phyloP scores from a whole-genome alignment of 2,113 vertebrate species.

The Brevimyrus niger region DNA sequence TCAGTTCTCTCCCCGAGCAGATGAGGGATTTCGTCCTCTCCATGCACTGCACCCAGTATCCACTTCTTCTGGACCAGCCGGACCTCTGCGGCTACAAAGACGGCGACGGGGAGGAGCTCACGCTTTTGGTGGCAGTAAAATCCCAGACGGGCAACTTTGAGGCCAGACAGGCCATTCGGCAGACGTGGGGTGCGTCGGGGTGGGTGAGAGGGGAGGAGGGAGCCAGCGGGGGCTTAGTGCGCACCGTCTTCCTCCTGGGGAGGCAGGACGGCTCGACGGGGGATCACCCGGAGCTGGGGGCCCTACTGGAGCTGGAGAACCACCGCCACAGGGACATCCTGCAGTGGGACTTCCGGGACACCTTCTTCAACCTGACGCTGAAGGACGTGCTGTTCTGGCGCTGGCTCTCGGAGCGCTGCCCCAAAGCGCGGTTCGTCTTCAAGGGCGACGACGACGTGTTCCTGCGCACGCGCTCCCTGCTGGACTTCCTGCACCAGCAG shows the following conservation, averaged over 20 bases:
- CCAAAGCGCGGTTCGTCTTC: conserved; percentile 54
- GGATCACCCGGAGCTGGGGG: conserved; percentile 53
- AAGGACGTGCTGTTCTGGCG: conserved; percentile 68
- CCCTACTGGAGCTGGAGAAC: conserved; percentile 57
- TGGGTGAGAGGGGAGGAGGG: conserved; percentile 34
- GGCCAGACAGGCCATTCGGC: conserved; percentile 67
- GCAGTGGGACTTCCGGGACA: conserved; percentile 67
- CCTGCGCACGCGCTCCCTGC: conserved; percentile 54
- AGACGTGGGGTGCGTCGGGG: conserved; percentile 63
- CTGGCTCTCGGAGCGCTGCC: conserved; percentile 58
- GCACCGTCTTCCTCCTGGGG: conserved; percentile 61
- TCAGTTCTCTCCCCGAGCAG: conserved; percentile 51
- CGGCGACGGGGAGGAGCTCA: conserved; percentile 29
- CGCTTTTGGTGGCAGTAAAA: conserved; percentile 65
- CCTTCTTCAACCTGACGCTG: conserved; percentile 67
- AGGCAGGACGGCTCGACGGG: conserved; percentile 56
- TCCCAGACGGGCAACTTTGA: conserved; percentile 66
- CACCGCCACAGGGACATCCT: conserved; percentile 56
- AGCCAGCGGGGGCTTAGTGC: conserved; percentile 41
- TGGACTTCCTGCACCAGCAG: conserved; percentile 52
- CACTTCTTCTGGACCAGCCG: conserved; percentile 56
- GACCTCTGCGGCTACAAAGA: conserved; percentile 38
- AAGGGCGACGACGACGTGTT: conserved; percentile 72
- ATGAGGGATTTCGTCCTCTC: conserved; percentile 59
- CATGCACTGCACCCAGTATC: conserved; percentile 63